Percentiles rank a stretch among this genome's conserved stretches.
These are phyloP conservation scores for Oncorhynchus clarkii DNA, from an alignment of 2,113 vertebrate genomes.

Conservation along the genomic window DNA sequence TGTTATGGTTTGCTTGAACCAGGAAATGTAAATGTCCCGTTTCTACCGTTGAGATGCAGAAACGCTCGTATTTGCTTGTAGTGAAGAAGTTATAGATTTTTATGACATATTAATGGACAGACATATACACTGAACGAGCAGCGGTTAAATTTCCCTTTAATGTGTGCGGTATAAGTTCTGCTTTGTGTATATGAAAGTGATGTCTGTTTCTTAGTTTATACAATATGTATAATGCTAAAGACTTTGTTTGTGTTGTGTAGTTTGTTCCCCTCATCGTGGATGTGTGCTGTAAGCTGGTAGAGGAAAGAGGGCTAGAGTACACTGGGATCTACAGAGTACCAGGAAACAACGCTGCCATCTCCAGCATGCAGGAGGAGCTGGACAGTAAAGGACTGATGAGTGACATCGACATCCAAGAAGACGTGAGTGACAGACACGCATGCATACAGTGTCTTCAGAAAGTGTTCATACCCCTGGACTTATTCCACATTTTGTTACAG, in stretches of 20 bases:
- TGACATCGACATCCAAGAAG: slow-evolving; percentile 90
- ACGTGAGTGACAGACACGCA: slow-evolving; percentile 51
- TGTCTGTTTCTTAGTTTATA: not conserved
- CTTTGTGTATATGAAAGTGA: not conserved
- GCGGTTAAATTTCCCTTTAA: too few species aligned
- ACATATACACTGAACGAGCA: too few species aligned
- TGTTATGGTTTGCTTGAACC: too few species aligned
- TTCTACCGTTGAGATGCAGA: too few species aligned
- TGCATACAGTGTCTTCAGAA: not conserved
- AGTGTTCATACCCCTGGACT: too few species aligned
- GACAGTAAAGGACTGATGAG: slow-evolving; percentile 89
- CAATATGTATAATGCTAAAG: not conserved
- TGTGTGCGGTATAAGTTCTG: not conserved
- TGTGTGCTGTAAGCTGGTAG: slow-evolving; percentile 95
- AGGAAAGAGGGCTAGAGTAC: slow-evolving; percentile 95
- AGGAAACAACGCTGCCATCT: slow-evolving; percentile 96
- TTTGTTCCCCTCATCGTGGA: slow-evolving; percentile 97
- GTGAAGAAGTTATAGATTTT: too few species aligned
- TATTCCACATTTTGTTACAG: too few species aligned
- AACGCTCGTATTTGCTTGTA: too few species aligned
- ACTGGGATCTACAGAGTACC: slow-evolving; percentile 98
- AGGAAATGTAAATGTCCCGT: too few species aligned
- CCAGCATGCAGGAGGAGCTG: slow-evolving; percentile 97
- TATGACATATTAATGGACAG: too few species aligned
- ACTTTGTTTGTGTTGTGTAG: slow-evolving; percentile 62